A percentile compares a stretch with the other conserved stretches of the same genome.
These are phyloP conservation scores for Asbolus verrucosus DNA, from an alignment of 1,140 invertebrate species.

Conservation along the genomic window DNA sequence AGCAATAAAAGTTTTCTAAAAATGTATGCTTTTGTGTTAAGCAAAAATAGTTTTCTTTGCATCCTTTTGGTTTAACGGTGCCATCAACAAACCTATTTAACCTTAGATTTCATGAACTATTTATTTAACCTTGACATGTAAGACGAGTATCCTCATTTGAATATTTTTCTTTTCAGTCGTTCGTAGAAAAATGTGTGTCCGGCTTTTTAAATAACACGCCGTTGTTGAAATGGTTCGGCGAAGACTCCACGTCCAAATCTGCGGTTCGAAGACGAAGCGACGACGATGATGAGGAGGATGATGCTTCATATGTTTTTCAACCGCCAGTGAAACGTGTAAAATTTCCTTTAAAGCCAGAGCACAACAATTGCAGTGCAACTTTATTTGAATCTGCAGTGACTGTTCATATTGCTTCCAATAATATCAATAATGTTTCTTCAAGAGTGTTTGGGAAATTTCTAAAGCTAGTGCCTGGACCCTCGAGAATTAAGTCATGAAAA, in stretches of 20 bases:
- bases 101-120: constrained; percentile 6
- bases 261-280: constrained; percentile 64
- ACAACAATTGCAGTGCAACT: constrained; percentile 57
- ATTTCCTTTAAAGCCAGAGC: constrained; percentile 50
- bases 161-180: constrained; percentile 66
- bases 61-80: background rate
- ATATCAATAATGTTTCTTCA: constrained; percentile 39
- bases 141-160: constrained; percentile 22
- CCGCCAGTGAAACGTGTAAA: constrained; percentile 66
- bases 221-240: constrained; percentile 68
- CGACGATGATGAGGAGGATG: constrained; percentile 63
- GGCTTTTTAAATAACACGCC: constrained; percentile 65
- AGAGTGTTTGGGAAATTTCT: constrained; percentile 50
- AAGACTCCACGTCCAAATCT: constrained; percentile 61
- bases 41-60: background rate
- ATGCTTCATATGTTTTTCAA: constrained; percentile 61
- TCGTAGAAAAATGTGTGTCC: constrained; percentile 68
- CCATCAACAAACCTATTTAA: constrained; percentile 5
- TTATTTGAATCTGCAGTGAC: constrained; percentile 18
- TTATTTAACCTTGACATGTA: constrained; percentile 42
- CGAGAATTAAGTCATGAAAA: constrained; percentile 54
- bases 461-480: constrained; percentile 59
- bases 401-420: constrained; percentile 47
- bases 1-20: constrained; percentile 47
- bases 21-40: constrained; percentile 25